phyloP scores from a whole-genome alignment of 2,797 vertebrate species.

The Graptemys geographica region DNA sequence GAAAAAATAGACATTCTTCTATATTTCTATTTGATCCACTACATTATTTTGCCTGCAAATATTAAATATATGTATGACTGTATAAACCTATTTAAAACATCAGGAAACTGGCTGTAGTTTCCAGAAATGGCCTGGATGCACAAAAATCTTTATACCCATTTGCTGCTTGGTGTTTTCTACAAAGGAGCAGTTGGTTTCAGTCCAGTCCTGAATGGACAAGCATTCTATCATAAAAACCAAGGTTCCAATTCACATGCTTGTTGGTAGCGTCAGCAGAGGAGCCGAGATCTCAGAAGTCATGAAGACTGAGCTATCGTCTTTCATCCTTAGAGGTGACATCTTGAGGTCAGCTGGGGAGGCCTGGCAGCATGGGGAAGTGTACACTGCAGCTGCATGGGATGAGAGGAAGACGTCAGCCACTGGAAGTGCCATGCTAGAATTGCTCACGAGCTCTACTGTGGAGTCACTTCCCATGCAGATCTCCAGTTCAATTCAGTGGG shows the following conservation, averaged over 20 bases:
- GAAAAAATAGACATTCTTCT: neutral
- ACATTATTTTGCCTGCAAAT: neutral
- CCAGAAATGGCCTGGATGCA: neutral
- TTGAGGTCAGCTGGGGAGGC: neutral
- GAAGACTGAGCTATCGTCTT: neutral
- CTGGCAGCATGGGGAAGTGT: neutral
- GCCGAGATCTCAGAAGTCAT: neutral
- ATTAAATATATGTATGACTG: neutral
- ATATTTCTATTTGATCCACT: neutral
- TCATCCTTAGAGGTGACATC: neutral
- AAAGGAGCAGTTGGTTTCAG: neutral
- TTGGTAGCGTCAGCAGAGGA: neutral
- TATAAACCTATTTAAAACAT: neutral
- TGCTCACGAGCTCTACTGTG: accelerated
- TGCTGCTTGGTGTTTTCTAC: neutral
- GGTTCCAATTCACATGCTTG: neutral
- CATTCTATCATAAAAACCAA: neutral
- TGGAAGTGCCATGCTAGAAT: neutral
- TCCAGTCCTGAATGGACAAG: neutral
- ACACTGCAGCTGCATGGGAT: neutral
- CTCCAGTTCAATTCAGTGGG: neutral
- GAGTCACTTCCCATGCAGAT: neutral
- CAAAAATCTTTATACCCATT: neutral
- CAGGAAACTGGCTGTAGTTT: neutral
- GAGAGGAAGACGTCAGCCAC: neutral